Evolutionary conservation across 2,797 vertebrate genomes (phyloP).

Genomic region (Netta rufina): DNA sequence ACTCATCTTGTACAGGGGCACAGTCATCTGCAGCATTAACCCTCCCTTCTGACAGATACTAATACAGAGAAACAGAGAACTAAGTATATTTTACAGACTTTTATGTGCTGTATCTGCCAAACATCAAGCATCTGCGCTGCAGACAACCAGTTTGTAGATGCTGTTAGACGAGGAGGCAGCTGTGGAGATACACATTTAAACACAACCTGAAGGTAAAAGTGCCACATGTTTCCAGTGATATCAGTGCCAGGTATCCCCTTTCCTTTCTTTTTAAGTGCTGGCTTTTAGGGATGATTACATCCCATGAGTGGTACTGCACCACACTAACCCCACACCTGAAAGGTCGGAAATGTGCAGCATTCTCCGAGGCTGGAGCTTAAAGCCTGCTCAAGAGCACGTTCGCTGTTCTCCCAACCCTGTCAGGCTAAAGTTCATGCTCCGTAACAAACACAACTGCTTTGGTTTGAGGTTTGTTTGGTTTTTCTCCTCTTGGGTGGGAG

Average conservation of each 20-base stretch:
- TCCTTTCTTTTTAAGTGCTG: background rate
- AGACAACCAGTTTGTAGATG: background rate
- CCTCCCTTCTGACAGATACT: background rate
- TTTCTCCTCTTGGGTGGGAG: background rate
- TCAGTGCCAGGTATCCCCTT: background rate
- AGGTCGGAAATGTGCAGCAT: background rate
- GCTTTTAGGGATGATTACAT: background rate
- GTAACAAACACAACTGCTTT: background rate
- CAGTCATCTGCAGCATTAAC: background rate
- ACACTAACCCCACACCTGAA: background rate
- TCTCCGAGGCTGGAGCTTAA: background rate
- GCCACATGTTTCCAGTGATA: background rate
- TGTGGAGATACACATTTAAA: background rate
- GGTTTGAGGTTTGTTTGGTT: background rate
- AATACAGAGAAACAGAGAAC: background rate
- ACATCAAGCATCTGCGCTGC: background rate
- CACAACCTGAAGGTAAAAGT: background rate
- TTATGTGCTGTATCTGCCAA: background rate
- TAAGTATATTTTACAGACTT: background rate
- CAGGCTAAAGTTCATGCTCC: background rate
- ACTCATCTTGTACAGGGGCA: background rate
- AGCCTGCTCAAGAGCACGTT: background rate
- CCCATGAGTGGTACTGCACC: rapidly evolving
- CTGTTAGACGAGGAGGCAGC: background rate
- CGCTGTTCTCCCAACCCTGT: background rate